These are phyloP conservation scores for Zaprionus vittiger DNA, from an alignment of 1,140 invertebrate species.

Conservation along the genomic window DNA sequence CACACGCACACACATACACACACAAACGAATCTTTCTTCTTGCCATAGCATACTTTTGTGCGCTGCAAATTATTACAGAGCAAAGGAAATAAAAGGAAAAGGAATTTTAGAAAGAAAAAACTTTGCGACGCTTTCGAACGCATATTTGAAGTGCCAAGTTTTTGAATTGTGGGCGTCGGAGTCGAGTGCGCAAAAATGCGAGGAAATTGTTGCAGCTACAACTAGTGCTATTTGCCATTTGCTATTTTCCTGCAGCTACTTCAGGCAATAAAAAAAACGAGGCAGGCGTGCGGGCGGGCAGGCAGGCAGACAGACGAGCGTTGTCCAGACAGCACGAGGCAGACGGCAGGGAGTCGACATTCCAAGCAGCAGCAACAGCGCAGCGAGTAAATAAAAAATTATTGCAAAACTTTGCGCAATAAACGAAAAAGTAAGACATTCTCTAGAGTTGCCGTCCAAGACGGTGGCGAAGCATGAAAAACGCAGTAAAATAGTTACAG, in stretches of 20 bases:
- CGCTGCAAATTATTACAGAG: conserved; percentile 30
- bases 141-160: conserved; percentile 80
- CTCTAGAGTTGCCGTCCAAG: conserved; percentile 35
- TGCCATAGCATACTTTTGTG: conserved; percentile 55
- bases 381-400: conserved; percentile 79
- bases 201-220: conserved; percentile 71
- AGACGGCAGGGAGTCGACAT: conserved; percentile 10
- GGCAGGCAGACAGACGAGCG: background rate
- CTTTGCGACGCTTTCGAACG: conserved; percentile 45
- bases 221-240: conserved; percentile 66
- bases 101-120: conserved; percentile 10
- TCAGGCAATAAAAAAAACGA: conserved; percentile 68
- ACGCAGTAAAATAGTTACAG: conserved; percentile 73
- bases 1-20: conserved; percentile 13
- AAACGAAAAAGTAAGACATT: conserved; percentile 80
- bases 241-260: conserved; percentile 51
- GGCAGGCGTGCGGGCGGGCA: conserved; percentile 16
- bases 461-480: conserved; percentile 70
- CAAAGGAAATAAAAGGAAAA: background rate
- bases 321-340: background rate
- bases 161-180: conserved; percentile 51
- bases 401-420: conserved; percentile 79
- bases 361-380: conserved; percentile 28
- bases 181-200: conserved; percentile 20
- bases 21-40: conserved; percentile 4